Percentiles rank a stretch among this genome's conserved stretches.
Conservation (phyloP, 1,140 invertebrate species). For the Thalassaphorura encarpata region DNA sequence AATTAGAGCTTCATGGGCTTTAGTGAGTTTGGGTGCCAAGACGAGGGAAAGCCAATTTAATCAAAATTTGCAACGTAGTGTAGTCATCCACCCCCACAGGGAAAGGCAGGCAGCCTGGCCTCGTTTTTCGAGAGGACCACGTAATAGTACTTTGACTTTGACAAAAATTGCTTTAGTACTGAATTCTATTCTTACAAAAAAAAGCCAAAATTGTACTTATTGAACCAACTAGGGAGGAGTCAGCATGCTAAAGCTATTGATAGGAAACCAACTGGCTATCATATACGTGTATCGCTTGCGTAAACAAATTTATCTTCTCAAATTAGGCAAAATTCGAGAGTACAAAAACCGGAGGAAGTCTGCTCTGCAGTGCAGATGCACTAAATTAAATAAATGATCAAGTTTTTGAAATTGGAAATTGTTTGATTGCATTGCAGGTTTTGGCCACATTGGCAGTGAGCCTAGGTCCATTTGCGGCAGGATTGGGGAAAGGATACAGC, state of each 20-base stretch:
- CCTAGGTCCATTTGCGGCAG: conserved; percentile 65
- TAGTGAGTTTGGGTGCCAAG: no score
- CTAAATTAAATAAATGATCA: neutral
- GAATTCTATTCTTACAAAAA: no score
- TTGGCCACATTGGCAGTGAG: conserved; percentile 67
- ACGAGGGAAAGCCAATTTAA: no score
- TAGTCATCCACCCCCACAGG: no score
- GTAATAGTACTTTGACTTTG: no score
- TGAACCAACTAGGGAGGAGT: no score
- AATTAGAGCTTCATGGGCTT: no score
- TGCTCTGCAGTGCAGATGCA: neutral
- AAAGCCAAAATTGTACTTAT: no score
- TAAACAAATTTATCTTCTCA: neutral
- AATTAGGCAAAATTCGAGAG: neutral
- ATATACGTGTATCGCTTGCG: neutral
- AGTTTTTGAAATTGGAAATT: neutral
- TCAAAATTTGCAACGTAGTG: no score
- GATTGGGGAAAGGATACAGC: conserved; percentile 70
- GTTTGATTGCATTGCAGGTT: conserved; percentile 44
- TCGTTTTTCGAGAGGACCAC: no score
- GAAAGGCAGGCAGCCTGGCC: no score
- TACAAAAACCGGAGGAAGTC: neutral
- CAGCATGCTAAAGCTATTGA: neutral
- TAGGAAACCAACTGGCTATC: neutral
- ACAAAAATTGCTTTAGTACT: neutral